Evolutionary conservation across 2,797 vertebrate genomes (phyloP).

Genomic region (Brachyrhaphis roseni): DNA sequence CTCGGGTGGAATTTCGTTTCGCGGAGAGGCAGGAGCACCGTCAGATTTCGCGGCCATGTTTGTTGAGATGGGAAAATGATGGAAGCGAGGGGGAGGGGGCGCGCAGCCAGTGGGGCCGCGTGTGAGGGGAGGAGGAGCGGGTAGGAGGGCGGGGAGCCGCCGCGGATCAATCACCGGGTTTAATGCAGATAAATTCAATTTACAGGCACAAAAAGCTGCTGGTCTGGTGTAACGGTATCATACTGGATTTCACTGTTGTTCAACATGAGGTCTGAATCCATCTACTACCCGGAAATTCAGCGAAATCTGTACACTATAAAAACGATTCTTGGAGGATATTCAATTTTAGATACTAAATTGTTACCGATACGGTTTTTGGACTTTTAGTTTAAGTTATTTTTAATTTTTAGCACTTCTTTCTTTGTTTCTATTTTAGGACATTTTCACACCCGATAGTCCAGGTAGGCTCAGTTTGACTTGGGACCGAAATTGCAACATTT

Average conservation of each 20-base stretch:
- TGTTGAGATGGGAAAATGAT: slow-evolving; percentile 80
- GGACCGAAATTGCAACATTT: no score
- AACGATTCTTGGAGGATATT: neutral
- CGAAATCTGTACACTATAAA: neutral
- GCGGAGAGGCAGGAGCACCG: slow-evolving; percentile 74
- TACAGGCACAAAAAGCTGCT: slow-evolving; percentile 16
- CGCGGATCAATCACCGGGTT: slow-evolving; percentile 37
- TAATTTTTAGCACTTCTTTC: neutral
- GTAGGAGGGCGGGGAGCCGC: slow-evolving; percentile 39
- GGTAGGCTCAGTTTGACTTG: no score
- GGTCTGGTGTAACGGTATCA: neutral
- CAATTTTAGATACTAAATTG: neutral
- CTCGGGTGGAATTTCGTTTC: slow-evolving; percentile 69
- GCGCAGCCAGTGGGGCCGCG: slow-evolving; percentile 64
- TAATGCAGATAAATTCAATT: slow-evolving; percentile 3
- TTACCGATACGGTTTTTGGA: no score
- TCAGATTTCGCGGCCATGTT: slow-evolving; percentile 87
- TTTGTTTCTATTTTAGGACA: no score
- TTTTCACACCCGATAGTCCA: no score
- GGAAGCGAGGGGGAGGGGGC: slow-evolving; percentile 64
- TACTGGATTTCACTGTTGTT: neutral
- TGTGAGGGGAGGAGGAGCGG: slow-evolving; percentile 52
- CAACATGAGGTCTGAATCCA: neutral
- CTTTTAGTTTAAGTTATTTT: neutral
- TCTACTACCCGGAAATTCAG: neutral